Evolutionary conservation across 2,113 vertebrate species (phyloP), one percentile per base, ranked within the genome.

Genomic region (Beaufortia kweichowensis): DNA sequence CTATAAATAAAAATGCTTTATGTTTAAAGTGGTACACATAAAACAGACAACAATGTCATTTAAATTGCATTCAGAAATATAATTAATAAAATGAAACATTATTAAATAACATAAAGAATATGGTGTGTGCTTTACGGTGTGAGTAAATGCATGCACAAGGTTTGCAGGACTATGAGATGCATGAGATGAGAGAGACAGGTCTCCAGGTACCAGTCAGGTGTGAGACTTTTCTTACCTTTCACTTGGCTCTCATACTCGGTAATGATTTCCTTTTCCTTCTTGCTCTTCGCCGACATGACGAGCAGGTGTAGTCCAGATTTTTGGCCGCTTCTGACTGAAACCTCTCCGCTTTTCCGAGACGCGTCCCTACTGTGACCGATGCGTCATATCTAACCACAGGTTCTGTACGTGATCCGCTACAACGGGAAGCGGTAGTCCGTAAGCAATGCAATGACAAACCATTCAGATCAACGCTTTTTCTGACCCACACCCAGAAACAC

Each of bases 251-350:
- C 94, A 87, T 94, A 95, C 85, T 95, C 94, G 66, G 92, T 93
- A 67, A 95, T 92, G 77, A 95, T 95, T 80, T 95, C 94, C 92
- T 94, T 95, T 90, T 95, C 94, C 89, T 95, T 95, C 83, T 94
- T 95, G 88, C 91, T 92, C 89, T 91, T 90, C 88, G 85, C 90
- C 12, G 94, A 93, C 94, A 95, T 95, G 84, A 86, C 93, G 89
- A 84, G 60, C 76, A 87, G 62, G 24, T 79, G 63, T 61, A 41
- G 46, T 78, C 62, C 63, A 59, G 46, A 46, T 72, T 71, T 60
- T 17, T 60, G 24, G n/a, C n/a, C 57, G 33, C 64, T 55, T 65
- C 75, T 79, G 57, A 48, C 35, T 75, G 61, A 76, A 75, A 71
- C 53, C 78, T 31, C 41, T 57, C 41, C 39, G 65, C 77, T 64